These are phyloP conservation scores for Ganaspis brasiliensis DNA, from an alignment of 2,888 invertebrate species.

Conservation along the genomic window DNA sequence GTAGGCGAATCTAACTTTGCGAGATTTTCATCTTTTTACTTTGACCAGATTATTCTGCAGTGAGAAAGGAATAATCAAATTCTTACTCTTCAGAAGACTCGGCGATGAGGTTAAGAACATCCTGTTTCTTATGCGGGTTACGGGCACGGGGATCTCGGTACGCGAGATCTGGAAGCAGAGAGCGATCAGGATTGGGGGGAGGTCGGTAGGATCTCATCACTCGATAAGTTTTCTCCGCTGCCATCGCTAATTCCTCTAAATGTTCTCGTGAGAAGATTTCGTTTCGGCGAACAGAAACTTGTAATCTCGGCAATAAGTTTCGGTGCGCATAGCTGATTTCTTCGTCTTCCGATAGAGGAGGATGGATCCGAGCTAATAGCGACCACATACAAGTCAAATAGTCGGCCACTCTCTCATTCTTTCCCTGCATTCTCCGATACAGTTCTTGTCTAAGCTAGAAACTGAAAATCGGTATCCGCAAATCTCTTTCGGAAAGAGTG, in stretches of 20 bases:
- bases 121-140: not conserved
- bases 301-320: not conserved
- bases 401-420: too few relatives aligned
- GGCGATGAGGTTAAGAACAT: not conserved
- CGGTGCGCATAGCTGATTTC: too few relatives aligned
- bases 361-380: not conserved
- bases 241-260: too few relatives aligned
- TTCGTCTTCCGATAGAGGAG: too few relatives aligned
- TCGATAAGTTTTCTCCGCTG: not conserved
- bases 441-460: too few relatives aligned
- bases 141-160: not conserved
- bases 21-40: constrained; percentile 40
- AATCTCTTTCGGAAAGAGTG: not conserved
- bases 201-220: not conserved
- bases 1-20: not conserved
- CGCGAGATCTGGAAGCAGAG: not conserved
- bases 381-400: not conserved
- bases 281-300: not conserved
- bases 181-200: not conserved
- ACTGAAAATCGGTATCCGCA: too few relatives aligned
- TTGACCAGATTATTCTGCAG: too few relatives aligned
- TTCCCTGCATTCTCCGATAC: too few relatives aligned
- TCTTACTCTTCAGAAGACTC: not conserved
- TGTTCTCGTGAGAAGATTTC: not conserved
- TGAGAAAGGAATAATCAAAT: too few relatives aligned